Percentiles rank a stretch among this genome's conserved stretches.
Evolutionary conservation across 2,797 vertebrate species (phyloP).

Genomic region (Acridotheres tristis): DNA sequence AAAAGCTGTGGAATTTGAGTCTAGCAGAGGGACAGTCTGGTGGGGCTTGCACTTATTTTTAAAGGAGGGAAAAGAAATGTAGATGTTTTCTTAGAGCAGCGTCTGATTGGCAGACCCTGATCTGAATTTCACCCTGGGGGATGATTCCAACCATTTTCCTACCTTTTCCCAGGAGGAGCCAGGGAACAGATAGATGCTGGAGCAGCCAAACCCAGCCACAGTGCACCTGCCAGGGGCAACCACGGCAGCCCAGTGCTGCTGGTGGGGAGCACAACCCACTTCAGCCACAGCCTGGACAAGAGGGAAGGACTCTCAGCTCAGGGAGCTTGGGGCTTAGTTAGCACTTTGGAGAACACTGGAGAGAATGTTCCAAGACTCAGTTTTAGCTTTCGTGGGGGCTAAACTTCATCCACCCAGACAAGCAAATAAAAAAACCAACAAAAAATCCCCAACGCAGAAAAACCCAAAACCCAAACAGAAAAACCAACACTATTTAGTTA

Average conservation of each 20-base stretch:
- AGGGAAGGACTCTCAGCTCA: background rate
- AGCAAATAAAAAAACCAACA: background rate
- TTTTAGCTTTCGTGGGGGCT: background rate
- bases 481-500: background rate
- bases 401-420: background rate
- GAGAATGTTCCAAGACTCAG: background rate
- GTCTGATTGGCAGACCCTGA: background rate
- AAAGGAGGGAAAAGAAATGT: background rate
- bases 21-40: background rate
- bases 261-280: rapidly evolving
- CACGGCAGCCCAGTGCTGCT: background rate
- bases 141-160: background rate
- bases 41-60: constrained; percentile 23
- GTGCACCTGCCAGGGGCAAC: background rate
- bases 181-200: background rate
- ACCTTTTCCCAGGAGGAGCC: background rate
- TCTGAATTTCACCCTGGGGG: background rate
- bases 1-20: background rate
- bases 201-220: background rate
- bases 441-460: too few species aligned
- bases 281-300: background rate
- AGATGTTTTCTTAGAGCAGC: background rate
- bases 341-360: background rate
- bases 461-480: background rate
- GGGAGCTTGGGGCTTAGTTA: background rate